A percentile compares a stretch with the other conserved stretches of the same genome.
Evolutionary conservation across 2,113 vertebrate species (phyloP).

Genomic region (Pampusana beccarii): DNA sequence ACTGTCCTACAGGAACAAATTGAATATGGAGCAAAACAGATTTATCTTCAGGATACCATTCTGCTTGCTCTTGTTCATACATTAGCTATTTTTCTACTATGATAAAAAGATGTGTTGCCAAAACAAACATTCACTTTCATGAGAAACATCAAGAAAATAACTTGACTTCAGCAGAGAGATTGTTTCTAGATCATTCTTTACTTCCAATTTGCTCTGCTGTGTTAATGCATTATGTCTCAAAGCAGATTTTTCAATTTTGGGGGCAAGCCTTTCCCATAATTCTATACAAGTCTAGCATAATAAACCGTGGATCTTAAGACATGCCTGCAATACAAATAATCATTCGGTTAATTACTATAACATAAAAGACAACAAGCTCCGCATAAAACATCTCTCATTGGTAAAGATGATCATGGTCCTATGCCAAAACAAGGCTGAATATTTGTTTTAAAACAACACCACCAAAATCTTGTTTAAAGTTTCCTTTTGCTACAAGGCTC

Average conservation of each 20-base stretch:
- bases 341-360: background rate
- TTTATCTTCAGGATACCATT: background rate
- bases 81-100: background rate
- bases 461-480: background rate
- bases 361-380: background rate
- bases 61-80: background rate
- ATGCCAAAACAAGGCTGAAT: background rate
- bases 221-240: background rate
- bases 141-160: background rate
- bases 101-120: background rate
- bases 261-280: background rate
- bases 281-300: background rate
- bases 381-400: constrained; percentile 6
- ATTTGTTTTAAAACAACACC: background rate
- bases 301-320: background rate
- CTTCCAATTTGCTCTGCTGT: background rate
- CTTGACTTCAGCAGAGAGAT: background rate
- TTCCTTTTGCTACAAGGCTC: background rate
- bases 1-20: background rate
- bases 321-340: background rate
- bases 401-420: constrained; percentile 8
- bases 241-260: background rate
- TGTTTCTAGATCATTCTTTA: background rate
- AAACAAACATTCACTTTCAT: background rate
- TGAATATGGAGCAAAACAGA: background rate